Evolutionary conservation across 2,797 vertebrate species (phyloP).

Genomic region (Lagorchestes hirsutus): DNA sequence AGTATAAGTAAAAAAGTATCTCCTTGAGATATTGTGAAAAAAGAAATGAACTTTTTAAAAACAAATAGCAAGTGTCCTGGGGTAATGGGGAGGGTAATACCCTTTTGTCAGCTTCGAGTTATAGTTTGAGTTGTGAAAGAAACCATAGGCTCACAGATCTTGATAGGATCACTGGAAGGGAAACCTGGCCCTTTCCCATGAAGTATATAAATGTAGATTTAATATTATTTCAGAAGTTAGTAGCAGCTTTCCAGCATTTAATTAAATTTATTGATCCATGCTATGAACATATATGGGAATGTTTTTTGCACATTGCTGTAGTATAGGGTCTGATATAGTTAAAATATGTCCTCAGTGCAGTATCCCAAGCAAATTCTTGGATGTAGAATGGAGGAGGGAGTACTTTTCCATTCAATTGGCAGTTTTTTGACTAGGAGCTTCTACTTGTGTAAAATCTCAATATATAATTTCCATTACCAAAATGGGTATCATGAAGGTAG

Average conservation of each 20-base stretch:
- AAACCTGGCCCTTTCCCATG: neutral
- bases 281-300: neutral
- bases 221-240: neutral
- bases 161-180: neutral
- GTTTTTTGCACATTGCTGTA: neutral
- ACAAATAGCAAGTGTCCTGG: neutral
- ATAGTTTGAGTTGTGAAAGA: neutral
- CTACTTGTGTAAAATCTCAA: neutral
- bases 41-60: neutral
- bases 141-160: neutral
- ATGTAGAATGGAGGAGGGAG: neutral
- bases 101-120: neutral
- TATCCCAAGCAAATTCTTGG: neutral
- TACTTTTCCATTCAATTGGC: neutral
- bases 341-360: neutral
- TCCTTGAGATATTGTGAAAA: neutral
- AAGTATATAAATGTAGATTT: neutral
- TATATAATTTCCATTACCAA: neutral
- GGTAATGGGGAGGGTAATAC: neutral
- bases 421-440: neutral
- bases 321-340: neutral
- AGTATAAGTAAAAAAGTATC: neutral
- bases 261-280: neutral
- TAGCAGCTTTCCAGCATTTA: neutral
- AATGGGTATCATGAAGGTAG: neutral